A percentile compares a stretch with the other conserved stretches of the same genome.
Evolutionary conservation across 1,140 invertebrate species (phyloP).

Genomic region (Oscheius sp.): DNA sequence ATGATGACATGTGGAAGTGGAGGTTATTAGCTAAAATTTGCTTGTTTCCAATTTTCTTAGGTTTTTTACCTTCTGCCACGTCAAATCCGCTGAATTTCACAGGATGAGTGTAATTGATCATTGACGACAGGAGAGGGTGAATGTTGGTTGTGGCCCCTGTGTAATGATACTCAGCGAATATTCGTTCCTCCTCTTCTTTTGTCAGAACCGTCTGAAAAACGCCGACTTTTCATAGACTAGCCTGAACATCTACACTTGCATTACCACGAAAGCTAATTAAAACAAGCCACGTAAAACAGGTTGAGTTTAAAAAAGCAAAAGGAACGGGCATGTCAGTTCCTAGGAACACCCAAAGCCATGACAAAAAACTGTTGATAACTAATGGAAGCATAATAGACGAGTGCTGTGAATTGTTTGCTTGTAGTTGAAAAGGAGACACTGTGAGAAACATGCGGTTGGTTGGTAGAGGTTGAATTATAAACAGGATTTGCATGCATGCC

Average conservation of each 20-base stretch:
- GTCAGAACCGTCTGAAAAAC: conserved; percentile 63
- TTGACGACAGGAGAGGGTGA: conserved; percentile 93
- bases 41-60: not conserved
- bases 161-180: conserved; percentile 73
- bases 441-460: too few relatives aligned
- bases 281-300: too few relatives aligned
- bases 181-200: conserved; percentile 67
- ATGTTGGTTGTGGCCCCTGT: conserved; percentile 97
- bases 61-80: conserved; percentile 81
- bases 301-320: too few relatives aligned
- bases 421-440: too few relatives aligned
- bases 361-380: too few relatives aligned
- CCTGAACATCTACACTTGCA: not conserved
- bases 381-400: too few relatives aligned
- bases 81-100: conserved; percentile 98
- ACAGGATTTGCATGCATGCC: too few relatives aligned
- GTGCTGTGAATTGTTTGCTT: too few relatives aligned
- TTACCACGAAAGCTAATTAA: not conserved
- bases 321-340: too few relatives aligned
- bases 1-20: conserved; percentile 97
- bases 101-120: conserved; percentile 99
- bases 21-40: conserved; percentile 79
- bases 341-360: too few relatives aligned
- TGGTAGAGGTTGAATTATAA: too few relatives aligned
- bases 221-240: not conserved